Evolutionary conservation across 2,797 vertebrate species (phyloP).

Genomic region (Amblyraja radiata): DNA sequence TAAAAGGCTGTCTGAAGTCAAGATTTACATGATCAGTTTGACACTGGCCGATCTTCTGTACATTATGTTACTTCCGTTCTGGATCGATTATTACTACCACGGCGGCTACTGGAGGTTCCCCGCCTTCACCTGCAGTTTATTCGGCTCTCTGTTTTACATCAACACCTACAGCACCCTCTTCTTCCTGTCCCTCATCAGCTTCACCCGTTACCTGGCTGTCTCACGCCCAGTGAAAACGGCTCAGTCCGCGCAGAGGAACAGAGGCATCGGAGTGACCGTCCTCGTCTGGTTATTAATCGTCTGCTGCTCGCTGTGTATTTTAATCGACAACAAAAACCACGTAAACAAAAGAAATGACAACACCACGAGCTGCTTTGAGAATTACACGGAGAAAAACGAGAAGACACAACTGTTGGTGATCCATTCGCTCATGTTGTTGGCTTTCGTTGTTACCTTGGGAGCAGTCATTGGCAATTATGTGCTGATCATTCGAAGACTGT

Average conservation of each 20-base stretch:
- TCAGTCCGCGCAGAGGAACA: not conserved
- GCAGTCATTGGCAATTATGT: not conserved
- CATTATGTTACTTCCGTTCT: not conserved
- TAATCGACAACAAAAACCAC: not conserved
- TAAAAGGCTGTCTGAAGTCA: not conserved
- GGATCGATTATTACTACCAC: not conserved
- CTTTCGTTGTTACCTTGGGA: not conserved
- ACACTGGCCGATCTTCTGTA: not conserved
- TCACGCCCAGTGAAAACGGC: not conserved
- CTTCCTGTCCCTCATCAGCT: conserved; percentile 3
- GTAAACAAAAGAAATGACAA: fast-evolving
- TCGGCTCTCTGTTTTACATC: conserved; percentile 10
- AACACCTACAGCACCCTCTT: conserved; percentile 10
- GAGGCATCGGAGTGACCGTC: not conserved
- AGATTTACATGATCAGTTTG: conserved; percentile 30
- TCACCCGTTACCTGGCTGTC: not conserved
- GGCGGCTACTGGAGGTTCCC: not conserved
- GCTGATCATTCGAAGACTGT: not conserved
- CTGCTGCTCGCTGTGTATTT: not conserved
- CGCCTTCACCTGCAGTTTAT: not conserved
- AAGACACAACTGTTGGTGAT: not conserved
- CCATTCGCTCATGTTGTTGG: not conserved
- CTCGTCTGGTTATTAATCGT: not conserved
- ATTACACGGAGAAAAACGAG: not conserved
- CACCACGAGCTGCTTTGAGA: not conserved